Percentiles rank a stretch among this genome's conserved stretches.
These are phyloP conservation scores for Drosophila busckii DNA, from an alignment of 1,140 invertebrate genomes.

Conservation along the genomic window DNA sequence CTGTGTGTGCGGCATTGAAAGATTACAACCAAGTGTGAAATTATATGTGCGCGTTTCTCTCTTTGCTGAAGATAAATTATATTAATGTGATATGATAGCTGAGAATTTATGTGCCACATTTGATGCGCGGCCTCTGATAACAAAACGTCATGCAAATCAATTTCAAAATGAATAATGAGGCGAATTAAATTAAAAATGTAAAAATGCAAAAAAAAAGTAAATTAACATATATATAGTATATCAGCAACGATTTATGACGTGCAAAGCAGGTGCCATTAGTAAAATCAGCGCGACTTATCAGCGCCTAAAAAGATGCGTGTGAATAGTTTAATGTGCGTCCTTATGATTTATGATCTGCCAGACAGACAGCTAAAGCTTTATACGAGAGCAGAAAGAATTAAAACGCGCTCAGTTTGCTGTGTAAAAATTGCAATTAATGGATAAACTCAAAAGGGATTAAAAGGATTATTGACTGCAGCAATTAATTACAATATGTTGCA, in stretches of 20 bases:
- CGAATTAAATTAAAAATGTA: constrained; percentile 50
- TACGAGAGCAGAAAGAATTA: too few relatives aligned
- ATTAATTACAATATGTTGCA: too few relatives aligned
- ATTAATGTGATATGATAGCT: constrained; percentile 67
- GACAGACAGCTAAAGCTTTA: too few relatives aligned
- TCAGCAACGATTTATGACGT: constrained; percentile 24
- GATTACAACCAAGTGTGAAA: constrained; percentile 50
- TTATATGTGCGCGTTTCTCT: neutral
- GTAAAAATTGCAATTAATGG: too few relatives aligned
- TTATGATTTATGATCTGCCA: constrained; percentile 50
- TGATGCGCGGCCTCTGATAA: constrained; percentile 34
- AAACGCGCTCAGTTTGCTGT: too few relatives aligned
- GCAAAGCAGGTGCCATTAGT: constrained; percentile 31
- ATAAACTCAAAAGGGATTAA: too few relatives aligned
- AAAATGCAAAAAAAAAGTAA: constrained; percentile 2
- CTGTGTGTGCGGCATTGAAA: constrained; percentile 41
- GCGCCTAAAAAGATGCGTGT: constrained; percentile 31
- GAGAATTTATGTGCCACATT: constrained; percentile 49
- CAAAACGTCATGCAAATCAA: constrained; percentile 39
- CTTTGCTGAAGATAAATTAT: constrained; percentile 52
- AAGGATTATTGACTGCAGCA: too few relatives aligned
- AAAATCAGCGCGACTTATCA: constrained; percentile 49
- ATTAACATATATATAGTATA: neutral
- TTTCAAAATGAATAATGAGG: constrained; percentile 44
- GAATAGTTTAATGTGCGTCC: constrained; percentile 39